Conservation (phyloP, 2,888 invertebrate genomes). For the Aquatica leii region DNA sequence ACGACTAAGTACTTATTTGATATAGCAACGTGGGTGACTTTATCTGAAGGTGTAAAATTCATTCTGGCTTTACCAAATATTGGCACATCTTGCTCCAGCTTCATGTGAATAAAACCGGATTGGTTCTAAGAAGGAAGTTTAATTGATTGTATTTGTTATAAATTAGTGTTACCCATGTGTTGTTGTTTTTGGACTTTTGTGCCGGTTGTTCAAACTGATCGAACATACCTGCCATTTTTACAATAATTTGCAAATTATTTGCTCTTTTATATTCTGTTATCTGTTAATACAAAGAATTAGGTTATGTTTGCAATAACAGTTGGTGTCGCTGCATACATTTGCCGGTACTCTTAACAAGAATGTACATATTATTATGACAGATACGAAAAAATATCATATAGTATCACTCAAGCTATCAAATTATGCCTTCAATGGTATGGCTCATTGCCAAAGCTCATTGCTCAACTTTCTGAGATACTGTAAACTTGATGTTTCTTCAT, state of each 20-base stretch:
- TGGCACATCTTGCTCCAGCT: constrained; percentile 76
- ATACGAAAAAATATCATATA: too few species aligned
- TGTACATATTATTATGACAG: too few species aligned
- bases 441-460: too few species aligned
- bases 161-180: constrained; percentile 38
- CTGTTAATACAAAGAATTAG: too few species aligned
- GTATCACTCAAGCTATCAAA: too few species aligned
- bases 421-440: too few species aligned
- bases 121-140: constrained; percentile 55
- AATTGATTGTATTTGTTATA: neutral
- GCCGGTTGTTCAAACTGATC: constrained; percentile 87
- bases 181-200: constrained; percentile 62
- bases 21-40: constrained; percentile 82
- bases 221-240: constrained; percentile 79
- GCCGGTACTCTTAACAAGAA: too few species aligned
- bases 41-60: constrained; percentile 79
- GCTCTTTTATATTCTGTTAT: too few species aligned
- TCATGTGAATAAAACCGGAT: constrained; percentile 67
- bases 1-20: constrained; percentile 84
- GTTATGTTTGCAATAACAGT: too few species aligned
- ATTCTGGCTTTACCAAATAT: constrained; percentile 89
- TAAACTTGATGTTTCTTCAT: too few species aligned
- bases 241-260: neutral
- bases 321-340: too few species aligned
- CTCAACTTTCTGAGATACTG: too few species aligned